Evolutionary conservation across 2,113 vertebrate genomes (phyloP).

Genomic region (Crypturellus undulatus): DNA sequence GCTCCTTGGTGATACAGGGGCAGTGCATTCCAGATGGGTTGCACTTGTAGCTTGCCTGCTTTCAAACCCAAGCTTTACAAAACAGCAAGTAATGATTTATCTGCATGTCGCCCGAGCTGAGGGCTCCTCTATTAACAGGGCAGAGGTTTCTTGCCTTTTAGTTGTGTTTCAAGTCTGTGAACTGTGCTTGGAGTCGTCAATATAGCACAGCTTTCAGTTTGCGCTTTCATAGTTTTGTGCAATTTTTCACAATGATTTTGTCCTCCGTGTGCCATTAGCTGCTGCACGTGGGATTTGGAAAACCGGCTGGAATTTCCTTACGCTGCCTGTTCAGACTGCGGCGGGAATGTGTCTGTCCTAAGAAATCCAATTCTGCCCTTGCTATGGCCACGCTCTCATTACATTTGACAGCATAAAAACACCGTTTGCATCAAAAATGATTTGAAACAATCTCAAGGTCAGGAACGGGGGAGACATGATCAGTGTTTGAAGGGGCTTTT

Average conservation of each 20-base stretch:
- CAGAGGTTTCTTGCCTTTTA: not conserved
- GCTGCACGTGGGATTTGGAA: not conserved
- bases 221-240: not conserved
- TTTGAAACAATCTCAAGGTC: not conserved
- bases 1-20: not conserved
- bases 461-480: not conserved
- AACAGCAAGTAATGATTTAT: rapidly evolving
- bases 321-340: not conserved
- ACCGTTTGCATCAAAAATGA: not conserved
- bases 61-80: not conserved
- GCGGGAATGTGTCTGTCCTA: not conserved
- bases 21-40: not conserved
- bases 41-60: not conserved
- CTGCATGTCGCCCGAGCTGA: rapidly evolving
- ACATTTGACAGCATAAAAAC: not conserved
- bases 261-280: not conserved
- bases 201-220: not conserved
- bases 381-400: not conserved
- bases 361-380: not conserved
- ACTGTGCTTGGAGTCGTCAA: not conserved
- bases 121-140: rapidly evolving
- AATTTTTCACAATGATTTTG: not conserved
- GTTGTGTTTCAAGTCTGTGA: not conserved
- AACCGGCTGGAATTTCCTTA: not conserved
- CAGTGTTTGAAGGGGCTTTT: not conserved